Percentiles rank a stretch among this genome's conserved stretches.
Conservation (phyloP, 2,888 invertebrate species). For the Imbricaverruca yamaguchii region DNA sequence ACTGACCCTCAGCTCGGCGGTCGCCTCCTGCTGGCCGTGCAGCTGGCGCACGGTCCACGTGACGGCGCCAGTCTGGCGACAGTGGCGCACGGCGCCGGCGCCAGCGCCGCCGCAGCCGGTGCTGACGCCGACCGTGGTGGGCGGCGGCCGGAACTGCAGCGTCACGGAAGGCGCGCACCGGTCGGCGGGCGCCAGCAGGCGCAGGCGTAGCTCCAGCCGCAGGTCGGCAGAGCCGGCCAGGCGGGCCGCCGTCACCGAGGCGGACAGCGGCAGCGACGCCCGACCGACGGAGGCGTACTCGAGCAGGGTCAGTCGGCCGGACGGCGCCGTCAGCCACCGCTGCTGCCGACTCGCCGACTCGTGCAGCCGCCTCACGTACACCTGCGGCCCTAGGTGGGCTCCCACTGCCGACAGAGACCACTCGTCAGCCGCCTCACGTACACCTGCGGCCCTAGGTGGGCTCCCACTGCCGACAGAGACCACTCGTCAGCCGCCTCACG, state of each 20-base stretch:
- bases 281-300: background rate
- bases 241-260: background rate
- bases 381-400: slow-evolving; percentile 1
- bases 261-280: background rate
- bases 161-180: background rate
- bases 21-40: background rate
- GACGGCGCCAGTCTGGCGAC: background rate
- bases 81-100: background rate
- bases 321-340: background rate
- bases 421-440: background rate
- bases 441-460: background rate
- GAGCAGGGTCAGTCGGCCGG: background rate
- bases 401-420: background rate
- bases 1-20: background rate
- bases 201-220: background rate
- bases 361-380: background rate
- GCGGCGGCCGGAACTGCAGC: background rate
- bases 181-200: background rate
- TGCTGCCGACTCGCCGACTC: background rate
- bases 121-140: background rate
- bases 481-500: background rate
- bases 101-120: background rate
- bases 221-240: background rate
- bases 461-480: background rate
- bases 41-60: slow-evolving; percentile 3